Base-by-base conservation (phyloP, 2,797 vertebrate species). In the Decapterus maruadsi region DNA sequence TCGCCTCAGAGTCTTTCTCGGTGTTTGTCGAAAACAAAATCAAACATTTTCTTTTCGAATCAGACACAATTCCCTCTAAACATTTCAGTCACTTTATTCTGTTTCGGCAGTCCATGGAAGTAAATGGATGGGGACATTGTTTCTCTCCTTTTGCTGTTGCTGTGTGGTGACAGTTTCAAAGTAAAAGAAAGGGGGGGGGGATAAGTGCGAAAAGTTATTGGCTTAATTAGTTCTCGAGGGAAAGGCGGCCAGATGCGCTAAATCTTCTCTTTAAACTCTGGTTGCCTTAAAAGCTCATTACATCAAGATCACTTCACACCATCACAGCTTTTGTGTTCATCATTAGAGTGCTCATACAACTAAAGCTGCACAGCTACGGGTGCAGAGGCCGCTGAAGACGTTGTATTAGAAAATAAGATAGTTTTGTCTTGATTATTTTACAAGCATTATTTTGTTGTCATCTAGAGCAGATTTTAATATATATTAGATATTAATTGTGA, bases 141-240 rank as follows among this genome's bases (percentile, higher is more conserved):
- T 55, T 64, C 13, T 17, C 29, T 66, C 8, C 9, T 16, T 73
- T 61, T 82, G 38, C 43, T 61, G 2, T 61, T 82, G 38, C 43
- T 61, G 2, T 0, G 34, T 46, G 46, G 61, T 34, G 38, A 40
- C 45, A 77, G 6, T 75, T 58, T 67, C 38, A 62, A n/a, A 12
- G 65, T 51, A 29, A 31, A 19, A 20, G 19, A 29, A 72, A 3
- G 31, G 31, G 31, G 26, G 31, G 31, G 31, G 31, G 31, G 6
- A 64, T 4, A 3, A 2, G 29, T 67, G 31, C 78, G 60, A 77
- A 69, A 85, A 65, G 81, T 71, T 68, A 65, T 62, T 11, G 34
- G 46, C 59, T 82, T 84, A 85, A 91, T 88, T 75, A 71, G 72
- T 54, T 65, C 74, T 79, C 74, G 29, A 43, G 77, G 67, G 67